Evolutionary conservation across 2,113 vertebrate species (phyloP), one percentile per base, ranked within the genome.

Genomic region (Bubo blakistoni): DNA sequence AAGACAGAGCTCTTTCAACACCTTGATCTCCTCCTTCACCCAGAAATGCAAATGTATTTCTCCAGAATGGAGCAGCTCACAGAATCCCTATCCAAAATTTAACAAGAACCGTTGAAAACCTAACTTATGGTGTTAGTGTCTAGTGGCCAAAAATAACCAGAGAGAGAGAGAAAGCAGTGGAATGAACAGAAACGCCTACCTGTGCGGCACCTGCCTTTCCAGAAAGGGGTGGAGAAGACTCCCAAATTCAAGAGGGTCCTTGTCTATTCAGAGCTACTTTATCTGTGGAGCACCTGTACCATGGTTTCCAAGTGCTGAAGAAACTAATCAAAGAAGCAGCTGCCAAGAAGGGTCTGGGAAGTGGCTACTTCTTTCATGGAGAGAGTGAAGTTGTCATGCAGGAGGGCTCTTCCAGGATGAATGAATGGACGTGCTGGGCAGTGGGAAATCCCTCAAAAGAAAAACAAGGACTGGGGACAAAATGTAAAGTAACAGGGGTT

Each of bases 361-460:
- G 16, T 1, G 16, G 38, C 58, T 71, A 13, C 57, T 76, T 7
- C 16, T 26, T 42, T 65, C 22, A 2, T 44, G 55, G 36, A 42
- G 54, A 70, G 10, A 27, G 4, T 5, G 6, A 66, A 52, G 52
- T 24, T 58, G 25, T 34, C 0, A 0, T 76, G 44, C 11, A 25
- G 59, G 54, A 77, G 10, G 22, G 19, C 30, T 65, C 34, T 87
- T 72, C n/a, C 44, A 42, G 44, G 10, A 17, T 30, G 24, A 71
- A 44, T 19, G 25, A 22, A 14, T 30, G n/a, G 66, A 72, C 19
- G 25, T 76, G 17, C 20, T 46, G 36, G 54, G 49, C 20, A 52
- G 29, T 40, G 40, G 44, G 24, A 71, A 70, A 38, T 42, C 21
- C 21, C 49, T 63, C 6, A 1, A 27, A 89, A 38, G 6, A 40